A percentile compares a stretch with the other conserved stretches of the same genome.
Conservation (phyloP, 2,113 vertebrate genomes). For the Stigmatopora argus region DNA sequence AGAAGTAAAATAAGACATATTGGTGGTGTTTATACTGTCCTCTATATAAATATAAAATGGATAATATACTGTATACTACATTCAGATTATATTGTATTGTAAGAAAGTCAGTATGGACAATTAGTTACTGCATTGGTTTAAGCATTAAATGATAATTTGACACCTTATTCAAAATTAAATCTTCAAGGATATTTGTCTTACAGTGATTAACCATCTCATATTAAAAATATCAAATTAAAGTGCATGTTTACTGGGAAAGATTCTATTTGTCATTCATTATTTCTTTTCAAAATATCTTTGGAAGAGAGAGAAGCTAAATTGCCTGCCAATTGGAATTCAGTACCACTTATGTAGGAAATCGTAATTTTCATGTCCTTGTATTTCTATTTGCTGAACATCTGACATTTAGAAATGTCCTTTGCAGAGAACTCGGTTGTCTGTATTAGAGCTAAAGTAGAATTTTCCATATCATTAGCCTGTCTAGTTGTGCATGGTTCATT, state of each 20-base stretch:
- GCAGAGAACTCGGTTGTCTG: conserved; percentile 20
- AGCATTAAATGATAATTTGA: background rate
- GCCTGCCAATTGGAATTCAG: conserved; percentile 10
- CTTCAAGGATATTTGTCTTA: background rate
- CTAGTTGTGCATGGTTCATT: conserved; percentile 6
- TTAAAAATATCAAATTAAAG: too few species aligned
- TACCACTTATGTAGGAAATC: background rate
- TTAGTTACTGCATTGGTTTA: background rate
- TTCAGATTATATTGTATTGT: too few species aligned
- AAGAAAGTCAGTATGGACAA: too few species aligned
- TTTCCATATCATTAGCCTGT: conserved; percentile 55
- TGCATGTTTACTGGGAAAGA: too few species aligned
- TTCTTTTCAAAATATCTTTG: background rate
- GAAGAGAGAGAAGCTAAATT: conserved; percentile 4
- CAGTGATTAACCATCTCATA: too few species aligned
- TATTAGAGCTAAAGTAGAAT: conserved; percentile 36
- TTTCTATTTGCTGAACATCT: conserved; percentile 16
- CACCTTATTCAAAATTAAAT: background rate
- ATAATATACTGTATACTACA: too few species aligned
- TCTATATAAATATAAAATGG: background rate
- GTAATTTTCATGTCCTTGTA: conserved; percentile 43
- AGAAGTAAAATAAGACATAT: background rate
- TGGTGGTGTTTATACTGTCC: background rate
- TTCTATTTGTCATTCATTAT: too few species aligned
- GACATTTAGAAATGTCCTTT: conserved; percentile 54